Base-by-base conservation (phyloP, 53 echinoderm and acorn worm genomes). In the Echinarachnius parma region DNA sequence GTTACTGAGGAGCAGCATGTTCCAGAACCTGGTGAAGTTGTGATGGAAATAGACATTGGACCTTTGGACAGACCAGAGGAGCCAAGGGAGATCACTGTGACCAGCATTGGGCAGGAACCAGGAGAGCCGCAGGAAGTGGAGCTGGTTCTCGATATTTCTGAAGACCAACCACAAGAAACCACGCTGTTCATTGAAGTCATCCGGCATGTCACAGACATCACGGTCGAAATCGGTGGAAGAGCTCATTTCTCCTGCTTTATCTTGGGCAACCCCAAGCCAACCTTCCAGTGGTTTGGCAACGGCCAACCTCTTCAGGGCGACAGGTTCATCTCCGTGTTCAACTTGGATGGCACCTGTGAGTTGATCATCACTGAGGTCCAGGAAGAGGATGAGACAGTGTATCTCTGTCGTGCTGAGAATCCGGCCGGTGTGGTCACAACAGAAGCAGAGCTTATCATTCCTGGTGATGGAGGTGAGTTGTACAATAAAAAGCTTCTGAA, bases 331-430 rank as follows among this genome's bases (percentile, higher is more conserved):
- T 83, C 83, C 42, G 52, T 87, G 21, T 87, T 62, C 77, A 83
- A 79, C 53, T 31, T 71, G 0, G 87, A 87, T 75, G 87, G 87
- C 33, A 78, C 62, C 4, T 83, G 83, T 66, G 53, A 67, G 10
- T 62, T 87, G 1, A 62, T 87, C 34, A 87, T 87, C 29, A 82
- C 87, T n/a, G 75, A 83, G 44, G 92, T 91, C 19, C 61, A 76
- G 34, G 86, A 86, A 46, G 87, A 87, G 54, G 91, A 91, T 65
- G 86, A 91, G 53, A 91, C 87, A 8, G 87, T 86, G 36, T 92
- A 88, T 60, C 76, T 85, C 60, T 82, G 89, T 77, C 45, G 79
- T 36, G 93, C 89, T 33, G 86, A 85, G 50, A 92, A 92, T 77
- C 82, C 86, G 47, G 93, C 93, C 26, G 93, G 93, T 9, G 48